phyloP scores from a whole-genome alignment of 2,797 vertebrate species.

The Adelosebastes latens region DNA sequence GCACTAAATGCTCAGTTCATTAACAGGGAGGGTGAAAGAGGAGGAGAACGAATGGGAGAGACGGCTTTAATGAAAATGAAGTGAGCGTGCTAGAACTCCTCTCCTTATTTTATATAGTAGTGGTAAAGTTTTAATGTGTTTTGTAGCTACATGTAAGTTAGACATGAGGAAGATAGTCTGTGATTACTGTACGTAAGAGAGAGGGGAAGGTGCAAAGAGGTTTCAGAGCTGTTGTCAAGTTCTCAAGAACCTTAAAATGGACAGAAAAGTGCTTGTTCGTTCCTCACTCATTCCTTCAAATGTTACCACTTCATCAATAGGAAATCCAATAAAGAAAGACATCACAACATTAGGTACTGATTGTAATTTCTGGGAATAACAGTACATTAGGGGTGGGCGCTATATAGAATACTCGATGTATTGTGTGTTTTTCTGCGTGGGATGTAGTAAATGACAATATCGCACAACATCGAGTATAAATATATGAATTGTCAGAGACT shows the following conservation, averaged over 20 bases:
- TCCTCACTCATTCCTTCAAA: not conserved
- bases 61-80: not conserved
- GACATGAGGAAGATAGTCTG: not conserved
- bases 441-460: no score
- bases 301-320: not conserved
- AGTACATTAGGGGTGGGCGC: no score
- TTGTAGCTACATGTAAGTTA: not conserved
- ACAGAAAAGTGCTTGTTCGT: not conserved
- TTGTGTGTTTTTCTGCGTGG: no score
- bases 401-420: no score
- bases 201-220: not conserved
- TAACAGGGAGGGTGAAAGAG: not conserved
- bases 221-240: not conserved
- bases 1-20: constrained; percentile 33
- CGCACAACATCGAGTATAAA: no score
- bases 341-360: not conserved
- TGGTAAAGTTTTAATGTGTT: constrained; percentile 5
- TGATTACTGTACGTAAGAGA: not conserved
- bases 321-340: not conserved
- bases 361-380: not conserved
- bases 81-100: not conserved
- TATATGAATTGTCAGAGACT: no score
- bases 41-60: not conserved
- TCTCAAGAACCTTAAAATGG: not conserved
- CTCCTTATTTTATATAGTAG: not conserved